Evolutionary conservation across 2,113 vertebrate species (phyloP), one percentile per base, ranked within the genome.

Genomic region (Datnioides undecimradiatus): DNA sequence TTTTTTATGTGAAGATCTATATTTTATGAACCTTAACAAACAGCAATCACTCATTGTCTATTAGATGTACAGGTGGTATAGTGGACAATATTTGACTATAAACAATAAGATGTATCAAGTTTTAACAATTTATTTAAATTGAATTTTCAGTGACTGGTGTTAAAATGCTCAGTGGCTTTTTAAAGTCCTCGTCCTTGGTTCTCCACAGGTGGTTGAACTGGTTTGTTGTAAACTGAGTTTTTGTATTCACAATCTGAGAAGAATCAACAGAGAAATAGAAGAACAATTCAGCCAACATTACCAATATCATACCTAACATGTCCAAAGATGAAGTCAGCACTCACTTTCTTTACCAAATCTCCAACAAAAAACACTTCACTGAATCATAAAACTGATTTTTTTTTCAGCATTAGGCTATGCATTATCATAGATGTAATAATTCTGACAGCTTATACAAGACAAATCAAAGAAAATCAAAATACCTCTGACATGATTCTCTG

Each of bases 151-250:
- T 46, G 34, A 34, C 14, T 4, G 3, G 58, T 1, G 10, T 17
- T 67, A 46, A 36, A 55, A 19, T 16, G 14, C 19, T 8, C 2
- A 1, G 2, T 16, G 23, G n/a, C 13, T 64, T 21, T n/a, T 54
- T 19, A 6, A 45, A 8, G n/a, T n/a, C 2, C 8, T 16, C n/a
- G 25, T 8, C 23, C 45, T 51, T 14, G 1, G 2, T 34, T 23
- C 7, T 80, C 76, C 88, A 92, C 19, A 59, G 33, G 2, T 6
- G 70, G 64, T 84, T 72, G 55, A 83, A 55, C 10, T 49, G 43
- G 3, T 90, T 82, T 4, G 76, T 63, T 91, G 84, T 95, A 95
- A 76, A 95, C 91, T 0, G 93, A 93, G 62, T 95, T 95, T 72
- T 80, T 63, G 75, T 76, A 85, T 40, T 92, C 79, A 58, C 19